Conservation (phyloP, 2,797 vertebrate species). For the Parauchenoglanis ngamensis region DNA sequence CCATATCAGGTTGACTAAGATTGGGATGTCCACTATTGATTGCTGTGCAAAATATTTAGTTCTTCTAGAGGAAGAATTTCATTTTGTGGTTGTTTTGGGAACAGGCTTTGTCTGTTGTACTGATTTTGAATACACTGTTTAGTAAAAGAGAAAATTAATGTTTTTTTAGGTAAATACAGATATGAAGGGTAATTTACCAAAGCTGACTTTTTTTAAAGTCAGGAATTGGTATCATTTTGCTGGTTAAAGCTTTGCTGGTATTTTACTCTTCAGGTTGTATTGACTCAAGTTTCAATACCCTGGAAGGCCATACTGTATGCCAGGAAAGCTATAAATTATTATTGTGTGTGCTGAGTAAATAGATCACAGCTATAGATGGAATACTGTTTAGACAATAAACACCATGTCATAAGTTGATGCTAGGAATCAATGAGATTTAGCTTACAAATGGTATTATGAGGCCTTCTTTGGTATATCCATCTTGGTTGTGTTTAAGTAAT, state of each 20-base stretch:
- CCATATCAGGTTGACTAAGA: constrained; percentile 34
- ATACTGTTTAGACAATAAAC: constrained; percentile 15
- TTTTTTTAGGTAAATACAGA: constrained; percentile 12
- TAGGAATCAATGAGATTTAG: not conserved
- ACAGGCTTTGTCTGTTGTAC: constrained; percentile 36
- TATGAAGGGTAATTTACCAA: constrained; percentile 8
- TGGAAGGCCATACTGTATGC: not conserved
- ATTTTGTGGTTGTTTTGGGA: constrained; percentile 40
- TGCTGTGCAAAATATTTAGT: constrained; percentile 63
- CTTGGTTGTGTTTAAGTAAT: not conserved
- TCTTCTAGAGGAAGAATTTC: constrained; percentile 58
- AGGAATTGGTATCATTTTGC: not conserved
- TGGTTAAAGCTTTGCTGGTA: not conserved
- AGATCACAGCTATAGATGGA: not conserved
- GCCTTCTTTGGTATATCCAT: not conserved
- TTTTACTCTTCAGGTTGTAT: not conserved
- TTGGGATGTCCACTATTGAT: constrained; percentile 57
- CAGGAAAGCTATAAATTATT: not conserved
- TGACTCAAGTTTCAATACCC: not conserved
- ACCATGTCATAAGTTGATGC: not conserved
- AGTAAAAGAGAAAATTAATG: constrained; percentile 15
- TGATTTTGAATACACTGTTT: constrained; percentile 49
- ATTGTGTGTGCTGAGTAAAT: not conserved
- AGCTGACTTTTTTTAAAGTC: not conserved
- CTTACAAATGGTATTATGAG: not conserved